These are phyloP conservation scores for Sipha flava DNA, from an alignment of 1,140 invertebrate species.

Conservation along the genomic window DNA sequence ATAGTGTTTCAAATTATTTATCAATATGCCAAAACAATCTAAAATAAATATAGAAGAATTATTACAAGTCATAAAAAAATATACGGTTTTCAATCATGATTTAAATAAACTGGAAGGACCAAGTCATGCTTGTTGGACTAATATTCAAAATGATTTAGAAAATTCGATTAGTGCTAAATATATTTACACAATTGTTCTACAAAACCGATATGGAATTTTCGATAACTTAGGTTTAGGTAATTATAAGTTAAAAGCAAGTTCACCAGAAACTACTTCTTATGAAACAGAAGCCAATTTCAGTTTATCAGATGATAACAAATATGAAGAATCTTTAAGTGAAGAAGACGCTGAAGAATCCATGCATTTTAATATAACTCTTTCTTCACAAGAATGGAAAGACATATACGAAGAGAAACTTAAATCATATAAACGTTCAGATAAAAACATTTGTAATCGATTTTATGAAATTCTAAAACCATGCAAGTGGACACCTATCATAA, in stretches of 20 bases:
- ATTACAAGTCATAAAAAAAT: not conserved
- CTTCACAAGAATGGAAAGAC: not conserved
- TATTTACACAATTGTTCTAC: not conserved
- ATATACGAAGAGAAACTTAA: not conserved
- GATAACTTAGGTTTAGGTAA: not conserved
- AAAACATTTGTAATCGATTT: not conserved
- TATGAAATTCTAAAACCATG: not conserved
- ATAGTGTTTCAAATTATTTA: too few species aligned
- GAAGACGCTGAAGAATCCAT: not conserved
- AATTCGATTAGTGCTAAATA: not conserved
- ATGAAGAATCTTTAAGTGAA: not conserved
- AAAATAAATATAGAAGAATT: not conserved
- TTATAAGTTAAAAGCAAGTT: too few species aligned
- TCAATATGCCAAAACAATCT: not conserved
- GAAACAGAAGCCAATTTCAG: too few species aligned
- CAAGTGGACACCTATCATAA: not conserved
- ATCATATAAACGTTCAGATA: not conserved
- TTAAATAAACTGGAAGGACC: not conserved
- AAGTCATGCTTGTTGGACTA: not conserved
- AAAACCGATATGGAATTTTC: not conserved
- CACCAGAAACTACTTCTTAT: too few species aligned
- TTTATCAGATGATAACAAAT: too few species aligned
- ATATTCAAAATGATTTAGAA: not conserved
- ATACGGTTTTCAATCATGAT: not conserved
- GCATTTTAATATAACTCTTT: not conserved